Base-by-base conservation (phyloP, 2,797 vertebrate genomes). In the Danio kyathit region DNA sequence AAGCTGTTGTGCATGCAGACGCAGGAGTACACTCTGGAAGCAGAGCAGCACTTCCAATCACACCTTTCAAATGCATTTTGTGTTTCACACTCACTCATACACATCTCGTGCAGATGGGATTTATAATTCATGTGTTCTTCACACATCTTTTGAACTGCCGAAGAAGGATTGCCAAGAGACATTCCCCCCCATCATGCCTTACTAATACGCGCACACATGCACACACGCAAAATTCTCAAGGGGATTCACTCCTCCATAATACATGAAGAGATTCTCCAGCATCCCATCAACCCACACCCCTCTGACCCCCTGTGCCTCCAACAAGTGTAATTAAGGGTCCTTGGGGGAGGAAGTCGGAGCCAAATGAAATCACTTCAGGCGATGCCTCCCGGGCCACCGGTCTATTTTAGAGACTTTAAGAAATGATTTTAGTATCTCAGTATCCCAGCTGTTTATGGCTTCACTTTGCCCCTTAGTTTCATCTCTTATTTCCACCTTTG, bases 211-310 rank as follows among this genome's bases (percentile, higher is more conserved):
- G 29, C 72, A n/a, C 69, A 4, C 51, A 16, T 40, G 40, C 59
- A 64, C 52, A 69, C 56, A 44, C 51, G 43, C 41, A 57, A 16
- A 69, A 43, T 49, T 44, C 64, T 69, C 63, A 52, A 79, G 85
- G 71, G 76, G 79, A 44, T 84, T 79, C 44, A 66, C 84, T 79
- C 48, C 80, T 91, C 79, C 83, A 89, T 90, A 87, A 91, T 89
- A 80, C 83, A 89, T 87, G 83, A 90, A 85, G 84, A 86, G 86
- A 84, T 86, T 9, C 51, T 80, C 87, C 82, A 82, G 85, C 79
- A 83, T 79, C 60, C 74, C 79, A 59, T 76, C 71, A 49, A 43
- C 43, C 70, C 72, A 43, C 76, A 73, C 63, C 48, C 16, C 5
- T 56, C 72, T 61, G 82, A 76, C 80, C 66, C 52, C 57, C 74